A percentile compares a stretch with the other conserved stretches of the same genome.
Evolutionary conservation across 2,888 invertebrate genomes (phyloP).

Genomic region (Isotomurus palustris): DNA sequence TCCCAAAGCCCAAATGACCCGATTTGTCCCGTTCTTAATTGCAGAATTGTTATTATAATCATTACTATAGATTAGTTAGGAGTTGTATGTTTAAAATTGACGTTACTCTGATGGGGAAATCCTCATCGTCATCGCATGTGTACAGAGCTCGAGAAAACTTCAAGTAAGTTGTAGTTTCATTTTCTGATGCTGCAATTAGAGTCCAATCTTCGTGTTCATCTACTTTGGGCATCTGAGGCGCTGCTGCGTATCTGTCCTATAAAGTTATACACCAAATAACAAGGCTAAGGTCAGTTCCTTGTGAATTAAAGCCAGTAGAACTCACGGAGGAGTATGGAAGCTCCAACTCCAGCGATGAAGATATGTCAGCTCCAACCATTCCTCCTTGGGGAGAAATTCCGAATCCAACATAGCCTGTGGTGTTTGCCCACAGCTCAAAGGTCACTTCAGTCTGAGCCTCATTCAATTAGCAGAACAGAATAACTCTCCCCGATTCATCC

Average conservation of each 20-base stretch:
- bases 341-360: background rate
- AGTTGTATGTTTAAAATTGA: no score
- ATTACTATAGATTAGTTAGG: no score
- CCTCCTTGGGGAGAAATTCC: conserved; percentile 3
- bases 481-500: background rate
- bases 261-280: no score
- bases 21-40: conserved; percentile 7
- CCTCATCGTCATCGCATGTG: conserved; percentile 8
- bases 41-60: background rate
- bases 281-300: no score
- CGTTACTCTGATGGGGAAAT: background rate
- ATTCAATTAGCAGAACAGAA: background rate
- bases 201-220: conserved; percentile 8
- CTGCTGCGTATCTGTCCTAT: conserved; percentile 2
- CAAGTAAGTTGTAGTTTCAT: background rate
- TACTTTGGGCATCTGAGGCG: background rate
- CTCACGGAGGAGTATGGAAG: background rate
- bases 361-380: background rate
- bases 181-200: background rate
- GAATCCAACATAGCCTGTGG: background rate
- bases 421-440: background rate
- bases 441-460: background rate
- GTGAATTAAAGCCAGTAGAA: no score
- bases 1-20: conserved; percentile 17
- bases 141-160: background rate